Base-by-base conservation (phyloP, 2,797 vertebrate genomes). In the Novumbra hubbsi region DNA sequence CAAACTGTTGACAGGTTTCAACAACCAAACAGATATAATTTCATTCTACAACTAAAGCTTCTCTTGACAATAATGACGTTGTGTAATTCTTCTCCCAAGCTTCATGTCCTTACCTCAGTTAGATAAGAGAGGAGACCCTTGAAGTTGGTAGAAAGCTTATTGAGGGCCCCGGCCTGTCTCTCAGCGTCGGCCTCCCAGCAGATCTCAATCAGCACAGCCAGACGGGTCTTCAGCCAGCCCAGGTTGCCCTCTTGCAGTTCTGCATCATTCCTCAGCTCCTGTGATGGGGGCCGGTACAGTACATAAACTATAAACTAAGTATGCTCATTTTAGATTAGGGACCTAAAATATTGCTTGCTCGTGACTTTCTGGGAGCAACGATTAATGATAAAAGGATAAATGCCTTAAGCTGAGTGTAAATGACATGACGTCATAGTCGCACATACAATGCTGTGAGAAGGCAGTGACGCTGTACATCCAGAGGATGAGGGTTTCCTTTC, bases 151-250 rank as follows among this genome's bases (percentile, higher is more conserved):
- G 96, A 96, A 68, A 98, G 92, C 78, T 94, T 95, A 82, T 88
- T 91, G 72, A 99, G 89, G 27, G 95, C 91, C 16, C 92, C 92
- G 28, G 91, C 94, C 78, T 96, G 95, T 73, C 91, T 95, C 85
- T 94, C 94, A 72, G 93, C 93, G 78, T 98, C 96, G 4, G 85
- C 85, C 83, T 96, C 95, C 72, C 94, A 91, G 81, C 94, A 95
- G 66, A 96, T 85, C 57, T 96, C 87, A 0, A 92, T 94, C 75
- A 99, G 88, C 65, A 85, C 80, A 55, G 92, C 91, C 85, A 99
- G 91, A 21, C 94, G 96, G 57, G 94, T 92, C 88, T 96, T 97
- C 79, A 99, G 84, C 96, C 96, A 99, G 84, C 87, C 89, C 15
- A 98, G 92, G 76, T 92, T 96, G 76, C 95, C 95, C 60, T 95